Percentiles rank a stretch among this genome's conserved stretches.
Evolutionary conservation across 37 sponge, comb jelly and placozoan species (phyloP).

Genomic region (Theonella swinhoei): DNA sequence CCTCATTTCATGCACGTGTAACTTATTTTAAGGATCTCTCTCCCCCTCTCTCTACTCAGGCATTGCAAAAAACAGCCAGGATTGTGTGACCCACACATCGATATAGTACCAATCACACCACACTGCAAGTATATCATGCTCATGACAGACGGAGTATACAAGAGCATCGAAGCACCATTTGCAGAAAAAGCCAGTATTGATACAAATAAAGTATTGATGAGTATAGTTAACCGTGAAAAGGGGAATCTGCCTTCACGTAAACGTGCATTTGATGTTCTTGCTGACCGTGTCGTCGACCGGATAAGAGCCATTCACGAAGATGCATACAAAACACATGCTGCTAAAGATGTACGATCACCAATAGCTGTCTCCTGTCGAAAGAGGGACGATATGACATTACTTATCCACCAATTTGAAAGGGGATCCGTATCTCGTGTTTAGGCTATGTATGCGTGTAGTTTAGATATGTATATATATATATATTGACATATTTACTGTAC

Average conservation of each 20-base stretch:
- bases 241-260: neutral
- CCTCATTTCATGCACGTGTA: no score
- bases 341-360: constrained; percentile 17
- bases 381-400: constrained; percentile 85
- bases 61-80: constrained; percentile 59
- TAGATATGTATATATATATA: no score
- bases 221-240: constrained; percentile 17
- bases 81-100: constrained; percentile 57
- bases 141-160: constrained; percentile 91
- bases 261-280: constrained; percentile 2
- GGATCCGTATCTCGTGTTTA: no score
- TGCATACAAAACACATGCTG: constrained; percentile 30
- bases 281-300: constrained; percentile 46
- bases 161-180: constrained; percentile 65
- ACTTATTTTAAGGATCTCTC: no score
- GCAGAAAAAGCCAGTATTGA: constrained; percentile 16
- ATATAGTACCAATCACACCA: neutral
- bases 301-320: constrained; percentile 47
- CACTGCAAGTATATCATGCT: constrained; percentile 62
- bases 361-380: constrained; percentile 64
- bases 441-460: no score
- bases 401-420: constrained; percentile 66
- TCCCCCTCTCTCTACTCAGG: constrained; percentile 13
- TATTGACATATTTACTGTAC: neutral
- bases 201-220: constrained; percentile 29